These are phyloP conservation scores for Copidosoma aretas DNA, from an alignment of 2,888 invertebrate genomes.

Conservation along the genomic window DNA sequence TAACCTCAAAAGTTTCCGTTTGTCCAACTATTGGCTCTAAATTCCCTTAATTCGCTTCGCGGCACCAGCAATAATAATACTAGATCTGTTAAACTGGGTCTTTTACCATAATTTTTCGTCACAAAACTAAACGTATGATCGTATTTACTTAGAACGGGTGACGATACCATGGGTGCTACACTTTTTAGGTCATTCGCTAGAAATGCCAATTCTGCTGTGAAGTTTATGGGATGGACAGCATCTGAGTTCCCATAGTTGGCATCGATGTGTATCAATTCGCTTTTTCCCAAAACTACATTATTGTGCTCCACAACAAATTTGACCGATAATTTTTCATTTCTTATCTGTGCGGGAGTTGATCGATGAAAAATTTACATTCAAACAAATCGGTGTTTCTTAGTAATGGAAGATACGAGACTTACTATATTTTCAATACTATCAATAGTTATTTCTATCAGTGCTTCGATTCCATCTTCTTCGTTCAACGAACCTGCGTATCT, in stretches of 20 bases:
- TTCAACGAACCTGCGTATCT: background rate
- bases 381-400: too few species aligned
- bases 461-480: conserved; percentile 23
- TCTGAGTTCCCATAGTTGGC: conserved; percentile 37
- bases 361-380: background rate
- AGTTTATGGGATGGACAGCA: conserved; percentile 42
- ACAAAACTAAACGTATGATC: too few species aligned
- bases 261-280: conserved; percentile 42
- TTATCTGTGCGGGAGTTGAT: conserved; percentile 16
- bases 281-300: conserved; percentile 46
- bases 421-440: conserved; percentile 51
- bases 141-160: conserved; percentile 49
- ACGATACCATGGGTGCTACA: conserved; percentile 45
- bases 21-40: too few species aligned
- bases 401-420: conserved; percentile 31
- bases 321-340: conserved; percentile 39
- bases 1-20: too few species aligned
- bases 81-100: too few species aligned
- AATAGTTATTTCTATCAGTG: conserved; percentile 44
- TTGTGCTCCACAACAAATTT: conserved; percentile 46
- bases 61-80: too few species aligned
- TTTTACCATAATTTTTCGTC: too few species aligned
- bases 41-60: too few species aligned
- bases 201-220: conserved; percentile 39
- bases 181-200: conserved; percentile 28